Percentiles rank a stretch among this genome's conserved stretches.
Conservation (phyloP, 2,797 vertebrate genomes). For the Hydrophis major region DNA sequence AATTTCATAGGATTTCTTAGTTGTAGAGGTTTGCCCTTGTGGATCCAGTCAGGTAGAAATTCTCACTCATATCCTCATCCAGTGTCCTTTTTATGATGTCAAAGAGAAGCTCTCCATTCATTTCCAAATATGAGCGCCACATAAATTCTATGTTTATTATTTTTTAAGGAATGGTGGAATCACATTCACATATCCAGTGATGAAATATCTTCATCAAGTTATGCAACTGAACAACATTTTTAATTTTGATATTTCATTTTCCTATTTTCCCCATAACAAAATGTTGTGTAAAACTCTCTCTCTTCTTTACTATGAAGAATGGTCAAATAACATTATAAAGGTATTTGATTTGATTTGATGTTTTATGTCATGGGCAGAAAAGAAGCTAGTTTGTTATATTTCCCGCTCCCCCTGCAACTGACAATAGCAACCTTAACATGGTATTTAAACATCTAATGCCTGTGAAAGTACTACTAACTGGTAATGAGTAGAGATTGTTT, state of each 20-base stretch:
- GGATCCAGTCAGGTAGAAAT: background rate
- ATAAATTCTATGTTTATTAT: background rate
- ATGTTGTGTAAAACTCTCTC: too few relatives aligned
- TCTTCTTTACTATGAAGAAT: too few relatives aligned
- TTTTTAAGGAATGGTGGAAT: background rate
- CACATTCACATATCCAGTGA: background rate
- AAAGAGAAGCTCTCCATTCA: background rate
- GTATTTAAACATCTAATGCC: background rate
- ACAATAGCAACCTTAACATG: background rate
- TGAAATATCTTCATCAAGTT: background rate
- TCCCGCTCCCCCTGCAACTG: background rate
- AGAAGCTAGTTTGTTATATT: background rate
- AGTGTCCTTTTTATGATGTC: background rate
- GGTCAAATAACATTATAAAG: too few relatives aligned
- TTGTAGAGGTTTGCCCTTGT: background rate
- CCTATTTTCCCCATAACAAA: too few relatives aligned
- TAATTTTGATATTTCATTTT: too few relatives aligned
- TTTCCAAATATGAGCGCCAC: background rate
- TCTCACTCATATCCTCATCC: background rate
- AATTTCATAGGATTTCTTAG: background rate
- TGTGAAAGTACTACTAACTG: background rate
- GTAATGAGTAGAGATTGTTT: background rate
- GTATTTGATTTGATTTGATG: too few relatives aligned
- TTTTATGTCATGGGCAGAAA: too few relatives aligned
- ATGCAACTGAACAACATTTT: background rate